Base-by-base conservation (phyloP, 2,113 vertebrate genomes). In the Cricetomys ansorgei region DNA sequence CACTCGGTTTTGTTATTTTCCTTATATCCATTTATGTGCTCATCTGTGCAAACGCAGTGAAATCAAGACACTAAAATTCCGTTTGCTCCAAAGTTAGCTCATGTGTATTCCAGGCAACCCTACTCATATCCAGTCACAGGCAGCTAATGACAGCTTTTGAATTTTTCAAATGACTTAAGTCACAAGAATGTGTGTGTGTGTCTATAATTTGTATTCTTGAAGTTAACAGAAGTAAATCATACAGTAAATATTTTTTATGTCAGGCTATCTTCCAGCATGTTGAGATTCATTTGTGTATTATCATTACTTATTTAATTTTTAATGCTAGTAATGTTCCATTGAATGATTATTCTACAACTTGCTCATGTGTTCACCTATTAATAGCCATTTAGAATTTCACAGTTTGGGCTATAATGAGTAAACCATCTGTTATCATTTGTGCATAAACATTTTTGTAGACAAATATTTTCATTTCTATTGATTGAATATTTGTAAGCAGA, bases 1-100 rank as follows among this genome's bases (percentile, higher is more conserved):
- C 7, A 62, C 27, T 77, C 79, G 80, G 85, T 75, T 92, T 77
- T 88, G n/a, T 70, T 92, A 53, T 64, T 94, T 93, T 94, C n/a
- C 34, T 77, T 57, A 1, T 43, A n/a, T 2, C 1, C n/a, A 25
- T 89, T 85, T 89, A 89, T 45, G 62, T 64, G 25, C 69, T 70
- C 15, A 48, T 77, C 43, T 3, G 57, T 76, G 8, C 67, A 89
- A 80, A 3, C 4, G 4, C 27, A 27, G 27, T 11, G 16, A 57
- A 69, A 40, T 87, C 15, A 83, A 92, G 31, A 76, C 62, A 43
- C 11, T 55, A 88, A 59, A 25, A 84, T 73, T 75, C 5, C 9
- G 37, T 80, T 57, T 85, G 19, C 67, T 1, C 3, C 8, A 70
- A 70, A 57, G 3, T 69, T 34, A 91, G 2, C 13, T 84, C 65